These are phyloP conservation scores for Coracopsis vasa DNA, from an alignment of 2,113 vertebrate species.

Conservation along the genomic window DNA sequence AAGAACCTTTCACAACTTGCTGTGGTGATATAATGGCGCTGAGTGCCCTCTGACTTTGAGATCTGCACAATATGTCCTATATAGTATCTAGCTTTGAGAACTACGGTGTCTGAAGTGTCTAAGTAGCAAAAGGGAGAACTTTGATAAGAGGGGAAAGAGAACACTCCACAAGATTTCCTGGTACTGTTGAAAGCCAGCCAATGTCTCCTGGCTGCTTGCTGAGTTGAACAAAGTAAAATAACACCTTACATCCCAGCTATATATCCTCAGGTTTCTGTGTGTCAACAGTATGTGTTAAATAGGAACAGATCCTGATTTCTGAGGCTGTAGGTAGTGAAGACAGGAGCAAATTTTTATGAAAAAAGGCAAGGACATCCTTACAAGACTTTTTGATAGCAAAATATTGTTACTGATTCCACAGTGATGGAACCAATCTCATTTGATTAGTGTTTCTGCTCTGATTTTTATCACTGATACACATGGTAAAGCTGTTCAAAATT, in stretches of 20 bases:
- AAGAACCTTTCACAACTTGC: background rate
- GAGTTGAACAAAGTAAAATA: background rate
- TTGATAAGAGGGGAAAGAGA: background rate
- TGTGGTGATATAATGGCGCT: background rate
- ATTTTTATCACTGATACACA: background rate
- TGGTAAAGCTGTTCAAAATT: background rate
- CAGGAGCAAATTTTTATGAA: accelerated
- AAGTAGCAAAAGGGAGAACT: background rate
- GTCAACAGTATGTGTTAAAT: background rate
- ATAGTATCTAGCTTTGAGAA: background rate
- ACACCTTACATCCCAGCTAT: background rate
- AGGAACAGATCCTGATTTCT: background rate
- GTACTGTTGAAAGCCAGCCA: background rate
- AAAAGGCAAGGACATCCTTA: background rate
- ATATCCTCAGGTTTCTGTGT: background rate
- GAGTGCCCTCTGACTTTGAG: background rate
- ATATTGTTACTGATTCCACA: background rate
- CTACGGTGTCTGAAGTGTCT: background rate
- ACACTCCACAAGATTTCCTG: background rate
- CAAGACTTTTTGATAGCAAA: background rate
- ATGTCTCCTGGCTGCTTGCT: background rate
- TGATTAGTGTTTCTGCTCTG: background rate
- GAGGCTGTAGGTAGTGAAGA: background rate
- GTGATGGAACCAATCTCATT: background rate
- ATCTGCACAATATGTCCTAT: background rate